Base-by-base conservation (phyloP, 37 sponge, comb jelly and placozoan species). In the Crambe crambe region DNA sequence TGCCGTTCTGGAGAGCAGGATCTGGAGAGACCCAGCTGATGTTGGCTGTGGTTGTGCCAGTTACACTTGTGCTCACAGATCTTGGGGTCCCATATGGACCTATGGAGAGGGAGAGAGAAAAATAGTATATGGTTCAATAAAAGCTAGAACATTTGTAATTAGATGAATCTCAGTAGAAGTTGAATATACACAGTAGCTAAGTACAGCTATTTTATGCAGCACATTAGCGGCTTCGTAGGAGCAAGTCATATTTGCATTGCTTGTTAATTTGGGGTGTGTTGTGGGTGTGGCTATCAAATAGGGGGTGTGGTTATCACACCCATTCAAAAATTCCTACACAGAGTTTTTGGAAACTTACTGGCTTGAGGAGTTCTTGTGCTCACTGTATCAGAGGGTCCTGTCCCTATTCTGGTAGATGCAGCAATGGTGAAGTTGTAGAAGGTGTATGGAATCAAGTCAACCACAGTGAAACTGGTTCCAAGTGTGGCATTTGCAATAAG, bases 1-100 rank as follows among this genome's bases (percentile, higher is more conserved):
- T 39, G 54, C 85, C 85, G 57, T 84, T 76, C 10, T 70, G 72
- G 23, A 72, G 56, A 18, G 56, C 40, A n/a, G 77, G 61, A 70
- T 37, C 29, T 20, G 76, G 77, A 22, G 76, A 58, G n/a, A 37
- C 23, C 84, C 84, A 84, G 51, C 51, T 47, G 10, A 47, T 12
- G 51, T 47, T 47, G 6, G 51, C 51, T 12, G 12, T 47, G 6
- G 51, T 47, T 47, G 51, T 47, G 12, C 51, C 51, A 47, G 51
- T 47, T 47, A 47, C 51, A 15, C 10, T 47, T 47, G 51, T 47
- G 10, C 6, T 6, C 51, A 47, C 51, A 47, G 51, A 47, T 47
- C 51, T 47, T 47, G 51, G 51, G 12, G 12, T 15, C 6, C 51
- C 51, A 47, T 47, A 47, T 47, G 51, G 51, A 47, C 51, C 51